Evolutionary conservation across 1,140 invertebrate genomes (phyloP), one percentile per base, ranked within the genome.

Genomic region (Euura lappo): DNA sequence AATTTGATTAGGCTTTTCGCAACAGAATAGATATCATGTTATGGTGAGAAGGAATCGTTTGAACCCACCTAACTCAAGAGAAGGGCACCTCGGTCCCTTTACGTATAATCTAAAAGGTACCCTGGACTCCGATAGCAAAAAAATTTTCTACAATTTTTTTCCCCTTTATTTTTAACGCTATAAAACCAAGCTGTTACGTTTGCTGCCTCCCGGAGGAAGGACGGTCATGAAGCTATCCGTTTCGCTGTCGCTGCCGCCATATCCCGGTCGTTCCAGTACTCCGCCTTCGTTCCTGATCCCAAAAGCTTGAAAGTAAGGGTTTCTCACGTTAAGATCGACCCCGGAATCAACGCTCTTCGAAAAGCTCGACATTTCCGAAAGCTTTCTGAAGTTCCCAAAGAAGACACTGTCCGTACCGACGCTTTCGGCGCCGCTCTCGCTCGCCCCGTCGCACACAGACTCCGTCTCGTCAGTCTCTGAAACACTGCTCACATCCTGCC

Each of bases 391-490:
- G 66, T 86, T 88, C 8, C 69, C 93, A 78, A 94, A 94, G 78
- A 94, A 93, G 3, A 95, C 93, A 11, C 93, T 94, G 86, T 95
- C 93, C 0, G 94, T 95, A 72, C 94, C 94, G 51, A 95, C 89
- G 86, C 94, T 95, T 81, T 95, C 94, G 5, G 93, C 94, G 2
- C 94, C 94, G 65, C 94, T 95, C 86, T 96, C 94, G 86, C 94
- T 95, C 71, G 92, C 91, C 8, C 93, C 93, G 79, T 94, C 93
- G 45, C 91, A 90, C 42, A 90, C 85, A 44, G 92, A 93, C 77
- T 93, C 93, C n/a, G 92, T 92, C 73, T 93, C 93, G 69, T 93
- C 92, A 69, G 91, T 93, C 76, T 92, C 91, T 75, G 88, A 91
- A 70, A 89, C 89, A 81, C 88, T 91, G 43, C 86, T 77, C 44